Percentiles rank a stretch among this genome's conserved stretches.
phyloP scores from a whole-genome alignment of 2,797 vertebrate genomes.

The Graptemys geographica region DNA sequence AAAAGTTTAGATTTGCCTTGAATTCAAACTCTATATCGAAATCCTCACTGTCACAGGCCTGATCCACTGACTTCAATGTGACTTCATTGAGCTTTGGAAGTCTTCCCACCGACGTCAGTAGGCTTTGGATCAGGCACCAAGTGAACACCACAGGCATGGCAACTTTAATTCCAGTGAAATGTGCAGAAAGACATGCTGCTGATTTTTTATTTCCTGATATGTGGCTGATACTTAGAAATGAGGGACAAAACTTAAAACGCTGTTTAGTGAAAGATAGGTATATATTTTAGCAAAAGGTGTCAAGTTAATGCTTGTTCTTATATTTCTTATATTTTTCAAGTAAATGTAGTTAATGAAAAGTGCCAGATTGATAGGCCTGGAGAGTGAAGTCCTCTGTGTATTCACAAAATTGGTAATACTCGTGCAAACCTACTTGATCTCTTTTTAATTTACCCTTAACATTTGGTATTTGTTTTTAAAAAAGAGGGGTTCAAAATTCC shows the following conservation, averaged over 20 bases:
- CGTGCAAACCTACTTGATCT: not conserved
- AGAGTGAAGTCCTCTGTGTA: not conserved
- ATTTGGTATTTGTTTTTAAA: not conserved
- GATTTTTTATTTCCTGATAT: not conserved
- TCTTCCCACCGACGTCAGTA: not conserved
- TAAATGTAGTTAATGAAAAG: not conserved
- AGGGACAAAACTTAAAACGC: not conserved
- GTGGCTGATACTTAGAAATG: not conserved
- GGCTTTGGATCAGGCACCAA: not conserved
- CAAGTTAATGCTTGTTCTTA: not conserved
- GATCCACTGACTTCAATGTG: not conserved
- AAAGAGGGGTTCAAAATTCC: not conserved
- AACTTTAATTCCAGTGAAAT: not conserved
- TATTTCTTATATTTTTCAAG: not conserved
- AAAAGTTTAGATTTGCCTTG: not conserved
- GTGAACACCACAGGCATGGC: not conserved
- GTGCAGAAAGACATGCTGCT: not conserved
- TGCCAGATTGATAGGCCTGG: not conserved
- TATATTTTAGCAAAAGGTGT: not conserved
- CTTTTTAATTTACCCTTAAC: not conserved
- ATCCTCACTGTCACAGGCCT: not conserved
- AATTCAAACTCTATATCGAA: rapidly evolving
- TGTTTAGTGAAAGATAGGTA: not conserved
- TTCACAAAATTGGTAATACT: not conserved
- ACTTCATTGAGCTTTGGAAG: too few species aligned